These are phyloP conservation scores for Acromyrmex heyeri DNA, from an alignment of 1,140 invertebrate genomes.

Conservation along the genomic window DNA sequence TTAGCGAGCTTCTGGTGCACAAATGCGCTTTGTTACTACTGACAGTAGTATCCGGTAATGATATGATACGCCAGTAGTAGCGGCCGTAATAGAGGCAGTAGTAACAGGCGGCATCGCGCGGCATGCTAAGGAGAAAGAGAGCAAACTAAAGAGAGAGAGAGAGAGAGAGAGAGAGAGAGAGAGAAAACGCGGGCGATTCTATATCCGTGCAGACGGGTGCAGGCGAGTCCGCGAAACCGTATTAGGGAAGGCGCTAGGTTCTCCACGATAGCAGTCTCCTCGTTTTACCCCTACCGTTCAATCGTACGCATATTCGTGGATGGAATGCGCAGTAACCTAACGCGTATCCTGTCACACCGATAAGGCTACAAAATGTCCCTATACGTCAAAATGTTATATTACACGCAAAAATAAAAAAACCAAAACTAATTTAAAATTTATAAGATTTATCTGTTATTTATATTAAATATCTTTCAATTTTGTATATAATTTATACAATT, in stretches of 20 bases:
- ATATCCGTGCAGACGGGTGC: constrained; percentile 83
- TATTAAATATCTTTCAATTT: neutral
- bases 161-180: constrained; percentile 27
- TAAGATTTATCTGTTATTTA: neutral
- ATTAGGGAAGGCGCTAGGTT: constrained; percentile 84
- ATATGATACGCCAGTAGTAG: constrained; percentile 40
- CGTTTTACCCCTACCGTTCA: constrained; percentile 71
- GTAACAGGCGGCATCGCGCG: constrained; percentile 3
- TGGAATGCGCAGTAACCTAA: constrained; percentile 37
- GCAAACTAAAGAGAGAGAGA: too few species aligned
- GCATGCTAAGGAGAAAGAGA: constrained; percentile 19
- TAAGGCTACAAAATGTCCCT: neutral
- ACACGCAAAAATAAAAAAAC: neutral
- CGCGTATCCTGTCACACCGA: constrained; percentile 2
- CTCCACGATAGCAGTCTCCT: constrained; percentile 74
- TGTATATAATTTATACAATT: neutral
- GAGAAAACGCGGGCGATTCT: constrained; percentile 72
- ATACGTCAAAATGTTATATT: neutral
- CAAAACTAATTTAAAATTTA: neutral
- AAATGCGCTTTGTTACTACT: constrained; percentile 22
- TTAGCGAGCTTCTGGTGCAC: neutral
- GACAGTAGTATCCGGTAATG: constrained; percentile 15
- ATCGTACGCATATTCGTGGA: constrained; percentile 43
- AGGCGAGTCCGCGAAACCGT: constrained; percentile 80
- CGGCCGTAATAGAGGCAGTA: constrained; percentile 46